These are phyloP conservation scores for Mionectes olivaceus DNA, from an alignment of 2,797 vertebrate species.

Conservation along the genomic window DNA sequence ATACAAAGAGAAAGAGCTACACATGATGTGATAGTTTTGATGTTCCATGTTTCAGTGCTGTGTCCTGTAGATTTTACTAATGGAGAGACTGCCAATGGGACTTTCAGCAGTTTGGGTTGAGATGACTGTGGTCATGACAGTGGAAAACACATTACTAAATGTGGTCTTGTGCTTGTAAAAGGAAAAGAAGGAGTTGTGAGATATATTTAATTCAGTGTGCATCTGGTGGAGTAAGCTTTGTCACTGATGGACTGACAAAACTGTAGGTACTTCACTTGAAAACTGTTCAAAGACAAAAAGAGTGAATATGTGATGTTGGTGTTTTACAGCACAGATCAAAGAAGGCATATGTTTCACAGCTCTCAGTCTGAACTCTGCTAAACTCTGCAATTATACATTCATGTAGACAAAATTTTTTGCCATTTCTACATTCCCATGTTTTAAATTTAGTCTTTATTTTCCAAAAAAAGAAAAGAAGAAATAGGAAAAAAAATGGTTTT, in stretches of 20 bases:
- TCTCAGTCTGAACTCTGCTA: neutral
- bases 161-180: neutral
- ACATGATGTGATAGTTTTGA: neutral
- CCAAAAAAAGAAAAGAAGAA: neutral
- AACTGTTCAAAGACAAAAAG: neutral
- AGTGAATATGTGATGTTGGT: neutral
- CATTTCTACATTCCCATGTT: neutral
- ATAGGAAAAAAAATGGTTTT: neutral
- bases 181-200: neutral
- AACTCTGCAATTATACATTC: neutral
- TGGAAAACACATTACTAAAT: neutral
- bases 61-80: neutral
- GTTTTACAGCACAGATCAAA: neutral
- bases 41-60: neutral
- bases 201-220: neutral
- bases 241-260: neutral
- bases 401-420: neutral
- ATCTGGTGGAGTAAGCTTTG: neutral
- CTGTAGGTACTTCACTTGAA: neutral
- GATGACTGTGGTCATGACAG: neutral
- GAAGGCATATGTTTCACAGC: neutral
- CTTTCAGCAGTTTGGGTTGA: neutral
- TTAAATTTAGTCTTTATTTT: neutral
- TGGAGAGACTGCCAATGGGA: neutral
- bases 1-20: neutral